Conservation (phyloP, 2,888 invertebrate species). For the Coelinius sp. region DNA sequence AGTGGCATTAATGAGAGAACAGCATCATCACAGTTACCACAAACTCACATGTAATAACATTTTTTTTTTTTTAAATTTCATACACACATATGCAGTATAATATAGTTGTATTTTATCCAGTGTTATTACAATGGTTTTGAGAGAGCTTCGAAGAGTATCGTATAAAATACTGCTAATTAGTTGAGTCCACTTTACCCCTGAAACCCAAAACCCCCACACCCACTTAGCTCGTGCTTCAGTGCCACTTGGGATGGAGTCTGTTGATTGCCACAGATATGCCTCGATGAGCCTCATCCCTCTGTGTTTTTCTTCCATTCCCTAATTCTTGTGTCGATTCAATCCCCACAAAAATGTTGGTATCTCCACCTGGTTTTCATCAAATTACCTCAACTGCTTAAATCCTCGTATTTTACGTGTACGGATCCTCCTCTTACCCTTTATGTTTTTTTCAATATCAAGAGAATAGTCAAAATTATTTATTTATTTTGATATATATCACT, state of each 20-base stretch:
- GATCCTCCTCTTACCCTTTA: background rate
- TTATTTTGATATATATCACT: background rate
- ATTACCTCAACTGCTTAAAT: slow-evolving; percentile 7
- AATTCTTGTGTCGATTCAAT: background rate
- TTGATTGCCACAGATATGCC: background rate
- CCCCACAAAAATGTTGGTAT: background rate
- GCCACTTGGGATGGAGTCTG: slow-evolving; percentile 6
- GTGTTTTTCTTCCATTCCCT: background rate
- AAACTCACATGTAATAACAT: slow-evolving; percentile 21
- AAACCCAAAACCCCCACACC: background rate
- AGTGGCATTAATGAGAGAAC: background rate
- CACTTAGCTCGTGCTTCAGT: background rate
- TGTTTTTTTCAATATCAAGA: background rate
- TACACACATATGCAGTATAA: slow-evolving; percentile 26
- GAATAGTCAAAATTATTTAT: background rate
- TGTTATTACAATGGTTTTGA: slow-evolving; percentile 5
- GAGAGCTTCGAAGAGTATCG: slow-evolving; percentile 18
- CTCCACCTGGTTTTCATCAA: background rate
- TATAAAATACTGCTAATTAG: slow-evolving; percentile 14
- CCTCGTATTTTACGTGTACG: background rate
- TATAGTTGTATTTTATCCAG: slow-evolving; percentile 17
- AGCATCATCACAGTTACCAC: slow-evolving; percentile 16
- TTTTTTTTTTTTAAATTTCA: background rate
- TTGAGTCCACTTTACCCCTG: background rate
- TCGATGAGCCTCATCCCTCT: background rate